phyloP scores from a whole-genome alignment of 2,113 vertebrate genomes.

The Burhinus oedicnemus region DNA sequence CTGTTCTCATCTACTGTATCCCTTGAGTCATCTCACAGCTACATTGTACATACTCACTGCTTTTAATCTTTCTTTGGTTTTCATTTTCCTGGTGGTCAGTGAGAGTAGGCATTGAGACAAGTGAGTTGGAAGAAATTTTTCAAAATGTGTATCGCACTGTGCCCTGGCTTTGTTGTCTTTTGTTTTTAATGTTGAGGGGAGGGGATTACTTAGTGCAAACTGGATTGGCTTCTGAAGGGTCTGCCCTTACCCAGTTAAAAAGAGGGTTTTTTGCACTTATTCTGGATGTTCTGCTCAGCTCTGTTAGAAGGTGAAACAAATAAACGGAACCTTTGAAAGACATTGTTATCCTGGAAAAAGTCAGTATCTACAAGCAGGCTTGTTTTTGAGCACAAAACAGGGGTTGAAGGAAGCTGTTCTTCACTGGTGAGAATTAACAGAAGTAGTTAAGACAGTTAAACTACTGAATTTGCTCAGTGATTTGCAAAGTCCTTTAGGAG shows the following conservation, averaged over 20 bases:
- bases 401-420: background rate
- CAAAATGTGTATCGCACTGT: background rate
- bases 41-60: background rate
- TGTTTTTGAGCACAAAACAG: background rate
- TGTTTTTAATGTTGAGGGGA: background rate
- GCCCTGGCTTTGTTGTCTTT: background rate
- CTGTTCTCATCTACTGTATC: background rate
- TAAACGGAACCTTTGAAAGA: background rate
- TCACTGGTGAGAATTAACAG: background rate
- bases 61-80: background rate
- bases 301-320: background rate
- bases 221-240: background rate
- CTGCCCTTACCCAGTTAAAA: background rate
- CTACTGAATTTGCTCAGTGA: background rate
- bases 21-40: background rate
- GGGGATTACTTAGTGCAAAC: background rate
- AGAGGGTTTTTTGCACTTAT: background rate
- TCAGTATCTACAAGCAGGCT: background rate
- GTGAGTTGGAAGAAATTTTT: background rate
- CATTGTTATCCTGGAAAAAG: background rate
- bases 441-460: background rate
- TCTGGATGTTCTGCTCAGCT: background rate
- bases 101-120: background rate
- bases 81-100: background rate
- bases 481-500: background rate